Conservation (phyloP, 2,797 vertebrate genomes). For the Oreochromis grahami region DNA sequence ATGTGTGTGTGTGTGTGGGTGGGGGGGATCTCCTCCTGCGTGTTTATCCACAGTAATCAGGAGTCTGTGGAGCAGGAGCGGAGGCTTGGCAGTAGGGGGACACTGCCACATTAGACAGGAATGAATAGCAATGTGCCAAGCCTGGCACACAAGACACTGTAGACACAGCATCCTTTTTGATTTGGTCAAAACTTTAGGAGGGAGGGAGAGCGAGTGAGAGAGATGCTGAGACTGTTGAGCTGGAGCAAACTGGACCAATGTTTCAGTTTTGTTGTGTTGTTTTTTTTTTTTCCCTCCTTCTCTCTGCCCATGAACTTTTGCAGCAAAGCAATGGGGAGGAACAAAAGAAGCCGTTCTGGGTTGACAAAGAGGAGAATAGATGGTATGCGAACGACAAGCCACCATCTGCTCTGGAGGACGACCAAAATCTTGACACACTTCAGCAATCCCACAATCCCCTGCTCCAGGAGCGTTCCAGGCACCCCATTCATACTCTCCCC, state of each 20-base stretch:
- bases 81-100: slow-evolving; percentile 64
- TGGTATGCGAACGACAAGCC: slow-evolving; percentile 87
- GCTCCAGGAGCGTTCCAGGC: slow-evolving; percentile 93
- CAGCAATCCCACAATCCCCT: slow-evolving; percentile 97
- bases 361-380: slow-evolving; percentile 98
- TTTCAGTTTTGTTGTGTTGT: slow-evolving; percentile 54
- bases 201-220: background rate
- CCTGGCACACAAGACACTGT: slow-evolving; percentile 59
- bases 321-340: slow-evolving; percentile 87
- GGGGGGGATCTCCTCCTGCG: slow-evolving; percentile 58
- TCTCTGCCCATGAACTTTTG: slow-evolving; percentile 74
- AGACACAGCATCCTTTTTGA: slow-evolving; percentile 72
- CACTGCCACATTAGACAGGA: slow-evolving; percentile 72
- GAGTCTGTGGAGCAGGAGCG: slow-evolving; percentile 69
- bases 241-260: slow-evolving; percentile 53
- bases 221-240: slow-evolving; percentile 48
- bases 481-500: slow-evolving; percentile 85
- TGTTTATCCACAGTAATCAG: slow-evolving; percentile 78
- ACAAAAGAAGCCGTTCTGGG: slow-evolving; percentile 91
- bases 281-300: background rate
- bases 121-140: slow-evolving; percentile 72
- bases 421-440: slow-evolving; percentile 95
- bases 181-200: slow-evolving; percentile 66
- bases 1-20: background rate
- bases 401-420: slow-evolving; percentile 98